Percentiles rank a stretch among this genome's conserved stretches.
phyloP scores from a whole-genome alignment of 2,888 invertebrate genomes.

The Trichopria drosophilae region DNA sequence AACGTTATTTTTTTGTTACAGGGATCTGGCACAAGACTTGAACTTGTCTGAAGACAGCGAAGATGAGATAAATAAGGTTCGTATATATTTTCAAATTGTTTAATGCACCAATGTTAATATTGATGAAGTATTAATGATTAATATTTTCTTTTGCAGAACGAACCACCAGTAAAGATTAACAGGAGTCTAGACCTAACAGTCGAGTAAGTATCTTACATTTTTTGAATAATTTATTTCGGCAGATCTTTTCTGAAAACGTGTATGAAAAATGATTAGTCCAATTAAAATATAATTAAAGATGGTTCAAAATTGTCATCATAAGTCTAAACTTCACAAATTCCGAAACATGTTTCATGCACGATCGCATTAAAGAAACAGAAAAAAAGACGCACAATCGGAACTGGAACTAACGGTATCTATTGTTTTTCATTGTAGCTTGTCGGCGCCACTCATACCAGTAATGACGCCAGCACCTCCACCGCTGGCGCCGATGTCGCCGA shows the following conservation, averaged over 20 bases:
- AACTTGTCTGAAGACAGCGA: constrained; percentile 78
- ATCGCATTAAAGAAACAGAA: too few species aligned
- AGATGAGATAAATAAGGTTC: constrained; percentile 65
- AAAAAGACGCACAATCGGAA: not conserved
- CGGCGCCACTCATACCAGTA: constrained; percentile 59
- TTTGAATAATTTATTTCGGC: too few species aligned
- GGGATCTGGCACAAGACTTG: constrained; percentile 69
- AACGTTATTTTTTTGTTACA: constrained; percentile 50
- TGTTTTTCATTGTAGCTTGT: constrained; percentile 54
- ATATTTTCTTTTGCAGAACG: constrained; percentile 7
- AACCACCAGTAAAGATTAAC: constrained; percentile 21
- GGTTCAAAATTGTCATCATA: too few species aligned
- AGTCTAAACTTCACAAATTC: too few species aligned
- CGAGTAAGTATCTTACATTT: constrained; percentile 24
- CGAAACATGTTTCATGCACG: too few species aligned
- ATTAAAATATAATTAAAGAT: too few species aligned
- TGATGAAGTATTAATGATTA: not conserved
- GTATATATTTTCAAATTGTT: too few species aligned
- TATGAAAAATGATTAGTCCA: too few species aligned
- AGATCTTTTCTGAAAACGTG: too few species aligned
- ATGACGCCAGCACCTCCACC: constrained; percentile 55
- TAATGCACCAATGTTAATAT: constrained; percentile 13
- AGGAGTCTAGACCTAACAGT: constrained; percentile 26
- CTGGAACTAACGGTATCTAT: too few species aligned
- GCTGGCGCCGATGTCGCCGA: constrained; percentile 61